Evolutionary conservation across 1,140 invertebrate genomes (phyloP).

Genomic region (Coelopa frigida): DNA sequence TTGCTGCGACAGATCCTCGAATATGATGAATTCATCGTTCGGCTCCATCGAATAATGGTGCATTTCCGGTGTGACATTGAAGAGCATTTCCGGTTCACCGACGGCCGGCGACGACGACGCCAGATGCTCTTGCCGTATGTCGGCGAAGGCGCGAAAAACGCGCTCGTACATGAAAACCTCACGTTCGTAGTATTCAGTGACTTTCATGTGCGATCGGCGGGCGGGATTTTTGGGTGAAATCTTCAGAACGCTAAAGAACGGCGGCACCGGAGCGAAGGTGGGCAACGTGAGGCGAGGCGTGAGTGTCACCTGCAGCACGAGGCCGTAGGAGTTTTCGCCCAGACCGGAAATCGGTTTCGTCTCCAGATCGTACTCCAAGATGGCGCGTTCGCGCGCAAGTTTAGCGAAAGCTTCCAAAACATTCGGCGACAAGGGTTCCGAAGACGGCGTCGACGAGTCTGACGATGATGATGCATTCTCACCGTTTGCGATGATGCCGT

Average conservation of each 20-base stretch:
- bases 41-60: slow-evolving; percentile 11
- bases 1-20: slow-evolving; percentile 20
- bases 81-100: slow-evolving; percentile 3
- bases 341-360: slow-evolving; percentile 18
- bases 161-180: slow-evolving; percentile 27
- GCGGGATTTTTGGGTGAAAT: slow-evolving; percentile 28
- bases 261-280: background rate
- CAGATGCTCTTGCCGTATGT: no score
- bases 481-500: no score
- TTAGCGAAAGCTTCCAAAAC: slow-evolving; percentile 9
- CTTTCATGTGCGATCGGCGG: slow-evolving; percentile 22
- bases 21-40: slow-evolving; percentile 25
- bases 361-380: background rate
- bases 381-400: background rate
- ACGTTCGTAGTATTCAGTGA: slow-evolving; percentile 23
- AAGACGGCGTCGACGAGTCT: no score
- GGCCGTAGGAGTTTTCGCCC: slow-evolving; percentile 29
- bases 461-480: no score
- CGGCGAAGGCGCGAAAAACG: slow-evolving; percentile 16
- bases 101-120: background rate
- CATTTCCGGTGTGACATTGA: slow-evolving; percentile 17
- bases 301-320: slow-evolving; percentile 18
- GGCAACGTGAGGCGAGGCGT: no score
- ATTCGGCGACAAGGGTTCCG: slow-evolving; percentile 12
- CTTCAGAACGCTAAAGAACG: slow-evolving; percentile 18